A percentile compares a stretch with the other conserved stretches of the same genome.
phyloP scores from a whole-genome alignment of 2,888 invertebrate species.

The Bedellia somnulentella region DNA sequence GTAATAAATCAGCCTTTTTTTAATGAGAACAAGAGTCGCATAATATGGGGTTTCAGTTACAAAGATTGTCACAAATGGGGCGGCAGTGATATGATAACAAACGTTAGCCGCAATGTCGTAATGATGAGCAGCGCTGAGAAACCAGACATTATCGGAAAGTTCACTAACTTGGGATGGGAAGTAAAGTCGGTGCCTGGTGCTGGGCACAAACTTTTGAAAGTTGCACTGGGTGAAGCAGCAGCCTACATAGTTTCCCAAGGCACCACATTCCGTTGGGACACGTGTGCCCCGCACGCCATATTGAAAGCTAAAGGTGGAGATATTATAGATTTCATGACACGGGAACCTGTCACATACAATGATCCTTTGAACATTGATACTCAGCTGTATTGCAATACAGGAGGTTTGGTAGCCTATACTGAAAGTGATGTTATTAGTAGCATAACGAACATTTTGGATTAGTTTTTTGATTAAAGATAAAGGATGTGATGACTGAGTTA shows the following conservation, averaged over 20 bases:
- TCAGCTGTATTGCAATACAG: conserved; percentile 32
- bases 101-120: conserved; percentile 18
- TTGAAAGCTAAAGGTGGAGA: conserved; percentile 80
- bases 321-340: conserved; percentile 28
- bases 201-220: conserved; percentile 85
- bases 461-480: background rate
- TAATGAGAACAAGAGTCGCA: conserved; percentile 42
- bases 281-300: conserved; percentile 88
- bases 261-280: conserved; percentile 90
- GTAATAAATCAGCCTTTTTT: conserved; percentile 89
- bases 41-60: conserved; percentile 39
- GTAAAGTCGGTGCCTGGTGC: conserved; percentile 68
- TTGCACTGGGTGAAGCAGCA: conserved; percentile 62
- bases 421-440: conserved; percentile 15
- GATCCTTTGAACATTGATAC: conserved; percentile 21
- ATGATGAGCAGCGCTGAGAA: conserved; percentile 39
- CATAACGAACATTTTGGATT: background rate
- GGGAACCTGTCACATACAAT: conserved; percentile 31
- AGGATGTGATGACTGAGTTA: too few species aligned
- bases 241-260: conserved; percentile 77
- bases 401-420: conserved; percentile 36
- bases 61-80: conserved; percentile 20
- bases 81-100: conserved; percentile 14
- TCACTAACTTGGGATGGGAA: conserved; percentile 26
- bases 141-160: conserved; percentile 23